Base-by-base conservation (phyloP, 2,797 vertebrate species). In the Lacerta agilis region DNA sequence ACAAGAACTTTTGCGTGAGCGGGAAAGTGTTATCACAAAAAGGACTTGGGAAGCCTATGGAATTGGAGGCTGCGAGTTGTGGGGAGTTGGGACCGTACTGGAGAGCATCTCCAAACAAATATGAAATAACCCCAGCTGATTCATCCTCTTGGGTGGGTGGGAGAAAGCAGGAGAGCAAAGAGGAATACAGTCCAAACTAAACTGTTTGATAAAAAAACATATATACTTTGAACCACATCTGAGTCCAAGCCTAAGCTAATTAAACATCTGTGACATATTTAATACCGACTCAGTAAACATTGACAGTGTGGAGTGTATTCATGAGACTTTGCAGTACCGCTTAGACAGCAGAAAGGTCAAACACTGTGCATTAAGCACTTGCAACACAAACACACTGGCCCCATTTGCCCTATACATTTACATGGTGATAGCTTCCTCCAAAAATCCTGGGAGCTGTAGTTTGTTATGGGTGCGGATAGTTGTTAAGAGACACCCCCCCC, bases 231-330 rank as follows among this genome's bases (percentile, higher is more conserved):
- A 95, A 89, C 86, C 87, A 73, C 71, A 90, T 82, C 85, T 89
- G 79, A 89, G 79, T 64, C 84, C 79, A 86, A 79, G 87, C 23
- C 58, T 91, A 77, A 86, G 66, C 88, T 86, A 92, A 91, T 90
- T 91, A 92, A 96, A 86, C 88, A 93, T 29, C 83, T 71, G 86
- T 85, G 92, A 87, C 87, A 82, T 85, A 83, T 88, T 89, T 86
- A 88, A 93, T 84, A 90, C 91, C 90, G 79, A 79, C 83, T 88
- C 49, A 1, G 76, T 80, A 83, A 41, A 88, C 66, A 83, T 87
- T 83, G 87, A 41, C n/a, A 76, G 87, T 88, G 69, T 8, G 11
- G 29, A 84, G 67, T n/a, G 25, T 45, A 8, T 78, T 55, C 23
- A 33, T 5, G 33, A 71, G 69, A 33, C 33, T 36, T 61, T 83